These are phyloP conservation scores for Hemicordylus capensis DNA, from an alignment of 2,113 vertebrate species.

Conservation along the genomic window DNA sequence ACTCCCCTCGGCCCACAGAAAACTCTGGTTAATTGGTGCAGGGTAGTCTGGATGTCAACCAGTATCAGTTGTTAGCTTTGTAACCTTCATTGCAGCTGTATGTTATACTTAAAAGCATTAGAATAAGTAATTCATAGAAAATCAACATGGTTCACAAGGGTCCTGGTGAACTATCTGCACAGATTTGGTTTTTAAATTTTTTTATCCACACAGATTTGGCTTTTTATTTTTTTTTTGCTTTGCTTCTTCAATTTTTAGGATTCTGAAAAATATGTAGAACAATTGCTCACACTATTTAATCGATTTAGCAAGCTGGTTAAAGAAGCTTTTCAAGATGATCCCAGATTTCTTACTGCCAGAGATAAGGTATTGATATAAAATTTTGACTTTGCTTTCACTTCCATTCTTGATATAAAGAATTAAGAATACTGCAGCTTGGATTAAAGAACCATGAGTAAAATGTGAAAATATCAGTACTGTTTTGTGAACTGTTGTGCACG, in stretches of 20 bases:
- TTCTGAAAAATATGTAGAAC: slow-evolving; percentile 98
- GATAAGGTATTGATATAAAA: slow-evolving; percentile 86
- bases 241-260: slow-evolving; percentile 78
- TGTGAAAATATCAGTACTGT: too few relatives aligned
- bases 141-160: not conserved
- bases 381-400: slow-evolving; percentile 1
- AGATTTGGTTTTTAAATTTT: not conserved
- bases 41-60: too few relatives aligned
- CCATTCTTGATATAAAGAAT: not conserved
- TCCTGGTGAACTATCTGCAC: not conserved
- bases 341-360: slow-evolving; percentile 96
- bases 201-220: not conserved
- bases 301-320: slow-evolving; percentile 98
- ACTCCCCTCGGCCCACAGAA: too few relatives aligned
- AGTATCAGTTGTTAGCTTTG: not conserved
- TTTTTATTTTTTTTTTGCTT: slow-evolving; percentile 36
- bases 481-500: too few relatives aligned
- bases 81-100: not conserved
- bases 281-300: slow-evolving; percentile 96
- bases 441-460: too few relatives aligned
- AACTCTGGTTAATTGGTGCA: too few relatives aligned
- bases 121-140: not conserved
- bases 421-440: not conserved
- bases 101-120: not conserved
- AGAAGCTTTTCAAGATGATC: slow-evolving; percentile 98